Evolutionary conservation across 2,113 vertebrate genomes (phyloP), one percentile per base, ranked within the genome.

Genomic region (Dasypus novemcinctus): DNA sequence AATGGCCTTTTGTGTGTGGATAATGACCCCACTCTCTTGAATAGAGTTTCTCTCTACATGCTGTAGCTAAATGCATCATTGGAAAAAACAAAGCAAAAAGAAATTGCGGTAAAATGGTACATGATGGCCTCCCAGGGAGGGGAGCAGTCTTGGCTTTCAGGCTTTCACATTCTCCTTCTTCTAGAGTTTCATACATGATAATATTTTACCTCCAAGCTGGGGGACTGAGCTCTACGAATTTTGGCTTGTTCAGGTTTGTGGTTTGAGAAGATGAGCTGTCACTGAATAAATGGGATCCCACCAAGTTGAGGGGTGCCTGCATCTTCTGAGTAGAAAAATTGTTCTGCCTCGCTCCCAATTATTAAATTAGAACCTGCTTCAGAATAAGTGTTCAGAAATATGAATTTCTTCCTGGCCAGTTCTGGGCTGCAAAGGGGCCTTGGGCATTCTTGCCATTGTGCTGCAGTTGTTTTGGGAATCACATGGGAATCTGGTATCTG

Each of bases 1-100:
- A 97, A 97, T 97, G 95, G 96, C 86, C 96, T 95, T 98, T 95
- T 98, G 97, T 98, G 89, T 91, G 82, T 33, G 86, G 93, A 96
- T 97, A 97, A 97, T 97, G 91, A 97, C 95, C 93, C 95, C 89
- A 78, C 88, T 96, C 96, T 93, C 74, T 91, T 87, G 86, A 97
- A 93, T 68, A 74, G 94, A 78, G 85, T 57, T 95, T 96, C 96
- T 95, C 72, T 76, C 88, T 89, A 63, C 63, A 80, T 38, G 76
- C 83, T 91, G 79, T n/a, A 95, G 75, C 91, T 98, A 96, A 97
- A 96, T 91, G 93, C 96, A 95, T 90, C 94, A 4, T 79, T 95
- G 94, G 89, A 27, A 92, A 95, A 96, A 96, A 96, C 96, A 97
- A 97, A 96, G 91, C 89, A 64, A 76, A 87, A 86, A 96, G 93